Evolutionary conservation across 2,888 invertebrate genomes (phyloP), one percentile per base, ranked within the genome.

Genomic region (Mesorhabditis spiculigera): DNA sequence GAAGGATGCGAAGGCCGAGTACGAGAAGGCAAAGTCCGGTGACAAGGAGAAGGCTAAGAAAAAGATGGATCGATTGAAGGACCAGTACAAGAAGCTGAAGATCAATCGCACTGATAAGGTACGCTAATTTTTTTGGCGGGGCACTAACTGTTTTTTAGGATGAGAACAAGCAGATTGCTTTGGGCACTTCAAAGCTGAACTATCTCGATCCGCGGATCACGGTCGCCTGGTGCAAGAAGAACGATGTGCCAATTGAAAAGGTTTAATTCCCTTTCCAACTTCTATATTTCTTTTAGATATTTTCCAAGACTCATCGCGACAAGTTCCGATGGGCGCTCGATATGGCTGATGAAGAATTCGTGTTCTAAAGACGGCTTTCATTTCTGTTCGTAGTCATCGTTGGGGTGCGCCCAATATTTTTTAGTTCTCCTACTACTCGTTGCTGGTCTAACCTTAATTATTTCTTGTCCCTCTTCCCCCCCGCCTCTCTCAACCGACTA

Each of bases 251-350:
- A 65, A 91, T 99, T 82, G 97, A 98, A 87, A 98, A 97, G 88
- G 79, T 78, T 64, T 42, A 65, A 41, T 8, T 42, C 5, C 6
- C 43, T 43, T 5, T 43, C 66, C 28, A 44, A 42, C n/a, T 58
- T 43, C 43, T 16, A n/a, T 43, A 43, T 50, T 45, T 64, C n/a
- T 73, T 73, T n/a, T 64, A 78, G 78, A 93, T 98, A 82, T 99
- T 97, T 89, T 98, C 96, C 88, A 97, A 97, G 89, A 98, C 98
- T 67, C 98, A 98, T 88, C 91, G 97, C 79, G 96, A 95, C 86
- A 99, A 99, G 88, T 99, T 99, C 90, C 91, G 94, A 85, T 99
- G 98, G 98, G 98, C 98, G 74, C 95, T 99, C 84, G 98, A 98
- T 87, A 98, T 99, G 98, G 95, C 94, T 78, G 93, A 92, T 73